Percentiles rank a stretch among this genome's conserved stretches.
These are phyloP conservation scores for Bugulina stolonifera DNA, from an alignment of 2,888 invertebrate species.

Conservation along the genomic window DNA sequence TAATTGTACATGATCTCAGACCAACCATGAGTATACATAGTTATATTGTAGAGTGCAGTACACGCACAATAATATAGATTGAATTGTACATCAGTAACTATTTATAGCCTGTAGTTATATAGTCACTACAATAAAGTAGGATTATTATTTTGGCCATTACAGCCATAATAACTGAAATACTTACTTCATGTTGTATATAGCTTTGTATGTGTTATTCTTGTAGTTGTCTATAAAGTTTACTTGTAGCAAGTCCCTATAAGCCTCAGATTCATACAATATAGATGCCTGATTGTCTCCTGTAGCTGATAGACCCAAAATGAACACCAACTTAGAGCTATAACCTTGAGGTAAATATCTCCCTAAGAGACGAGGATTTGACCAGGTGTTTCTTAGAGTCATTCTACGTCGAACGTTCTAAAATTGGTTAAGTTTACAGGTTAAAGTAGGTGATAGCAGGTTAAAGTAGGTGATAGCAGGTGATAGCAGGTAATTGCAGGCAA, in stretches of 20 bases:
- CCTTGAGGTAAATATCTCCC: neutral
- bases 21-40: too few relatives aligned
- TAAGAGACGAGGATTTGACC: neutral
- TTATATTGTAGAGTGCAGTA: too few relatives aligned
- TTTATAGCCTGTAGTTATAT: too few relatives aligned
- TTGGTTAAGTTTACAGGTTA: too few relatives aligned
- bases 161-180: neutral
- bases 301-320: neutral
- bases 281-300: neutral
- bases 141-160: neutral
- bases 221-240: slow-evolving; percentile 16
- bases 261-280: neutral
- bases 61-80: too few relatives aligned
- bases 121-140: too few relatives aligned
- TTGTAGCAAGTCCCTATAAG: neutral
- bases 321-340: slow-evolving; percentile 1
- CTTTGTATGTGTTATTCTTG: slow-evolving; percentile 14
- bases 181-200: slow-evolving; percentile 22
- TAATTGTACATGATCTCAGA: too few relatives aligned
- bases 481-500: too few relatives aligned
- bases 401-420: too few relatives aligned
- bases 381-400: slow-evolving; percentile 7
- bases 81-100: too few relatives aligned
- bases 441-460: too few relatives aligned
- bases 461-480: too few relatives aligned